These are phyloP conservation scores for Drosophila simulans DNA, from an alignment of 1,140 invertebrate genomes.

Conservation along the genomic window DNA sequence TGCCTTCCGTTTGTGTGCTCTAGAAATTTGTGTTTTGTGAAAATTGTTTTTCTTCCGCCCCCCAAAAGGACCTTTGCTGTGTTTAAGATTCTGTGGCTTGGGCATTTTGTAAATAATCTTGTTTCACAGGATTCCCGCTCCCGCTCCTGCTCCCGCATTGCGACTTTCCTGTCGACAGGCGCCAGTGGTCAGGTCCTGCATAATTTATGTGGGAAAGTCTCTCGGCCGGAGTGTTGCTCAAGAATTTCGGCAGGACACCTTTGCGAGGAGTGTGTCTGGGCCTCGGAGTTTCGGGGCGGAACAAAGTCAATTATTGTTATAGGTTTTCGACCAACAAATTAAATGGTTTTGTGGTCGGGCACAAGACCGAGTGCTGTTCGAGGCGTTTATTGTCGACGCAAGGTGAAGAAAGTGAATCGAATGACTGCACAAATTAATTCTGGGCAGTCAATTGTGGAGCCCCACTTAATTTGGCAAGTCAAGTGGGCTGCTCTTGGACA, in stretches of 20 bases:
- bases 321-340: constrained; percentile 72
- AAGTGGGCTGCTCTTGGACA: neutral
- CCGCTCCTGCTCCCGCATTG: neutral
- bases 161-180: constrained; percentile 38
- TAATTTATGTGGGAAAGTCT: constrained; percentile 79
- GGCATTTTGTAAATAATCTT: constrained; percentile 79
- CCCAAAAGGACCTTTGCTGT: constrained; percentile 40
- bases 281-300: neutral
- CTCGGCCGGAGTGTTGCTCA: constrained; percentile 62
- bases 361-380: constrained; percentile 8
- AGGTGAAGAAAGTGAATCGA: constrained; percentile 12
- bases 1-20: constrained; percentile 52
- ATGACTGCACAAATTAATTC: constrained; percentile 21
- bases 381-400: constrained; percentile 20
- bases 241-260: constrained; percentile 66
- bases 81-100: constrained; percentile 80
- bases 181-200: constrained; percentile 56
- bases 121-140: constrained; percentile 52
- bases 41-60: constrained; percentile 73
- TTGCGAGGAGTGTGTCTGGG: constrained; percentile 14
- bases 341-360: constrained; percentile 63
- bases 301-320: constrained; percentile 71
- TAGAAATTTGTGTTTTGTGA: constrained; percentile 78
- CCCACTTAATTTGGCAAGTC: constrained; percentile 26
- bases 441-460: constrained; percentile 18